Percentiles rank a stretch among this genome's conserved stretches.
phyloP scores from a whole-genome alignment of 2,113 vertebrate genomes.

The Cephalopterus ornatus region DNA sequence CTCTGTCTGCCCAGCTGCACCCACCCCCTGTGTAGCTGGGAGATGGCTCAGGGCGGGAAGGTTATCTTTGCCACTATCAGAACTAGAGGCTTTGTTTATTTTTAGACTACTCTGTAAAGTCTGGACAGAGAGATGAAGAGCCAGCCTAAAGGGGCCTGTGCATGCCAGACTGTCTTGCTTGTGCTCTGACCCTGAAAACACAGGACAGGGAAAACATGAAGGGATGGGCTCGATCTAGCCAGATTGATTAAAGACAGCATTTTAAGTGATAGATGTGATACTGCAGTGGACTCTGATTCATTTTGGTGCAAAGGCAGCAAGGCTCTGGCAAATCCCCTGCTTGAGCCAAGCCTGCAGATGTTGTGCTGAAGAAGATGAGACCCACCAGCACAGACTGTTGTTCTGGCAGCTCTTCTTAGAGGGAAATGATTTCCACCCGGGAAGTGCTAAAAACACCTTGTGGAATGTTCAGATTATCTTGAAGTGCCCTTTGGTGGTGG shows the following conservation, averaged over 20 bases:
- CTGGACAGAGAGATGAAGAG: conserved; percentile 17
- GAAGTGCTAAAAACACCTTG: neutral
- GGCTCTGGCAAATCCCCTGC: neutral
- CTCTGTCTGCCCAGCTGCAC: neutral
- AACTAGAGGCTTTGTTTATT: conserved; percentile 32
- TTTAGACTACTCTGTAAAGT: neutral
- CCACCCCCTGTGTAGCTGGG: neutral
- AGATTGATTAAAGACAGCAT: neutral
- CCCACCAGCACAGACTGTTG: neutral
- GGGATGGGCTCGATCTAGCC: neutral
- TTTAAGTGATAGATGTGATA: neutral
- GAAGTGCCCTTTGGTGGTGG: neutral
- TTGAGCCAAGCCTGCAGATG: neutral
- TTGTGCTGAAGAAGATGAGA: neutral
- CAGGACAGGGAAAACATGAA: neutral
- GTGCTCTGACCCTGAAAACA: neutral
- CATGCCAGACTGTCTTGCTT: neutral
- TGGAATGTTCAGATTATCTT: neutral
- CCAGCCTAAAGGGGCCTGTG: neutral
- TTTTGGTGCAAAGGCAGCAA: neutral
- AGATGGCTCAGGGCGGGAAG: neutral
- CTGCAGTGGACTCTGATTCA: neutral
- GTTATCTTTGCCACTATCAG: conserved; percentile 4
- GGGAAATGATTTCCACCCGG: neutral
- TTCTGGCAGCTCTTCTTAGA: neutral